These are phyloP conservation scores for Philaethria dido DNA, from an alignment of 2,888 invertebrate species.

Conservation along the genomic window DNA sequence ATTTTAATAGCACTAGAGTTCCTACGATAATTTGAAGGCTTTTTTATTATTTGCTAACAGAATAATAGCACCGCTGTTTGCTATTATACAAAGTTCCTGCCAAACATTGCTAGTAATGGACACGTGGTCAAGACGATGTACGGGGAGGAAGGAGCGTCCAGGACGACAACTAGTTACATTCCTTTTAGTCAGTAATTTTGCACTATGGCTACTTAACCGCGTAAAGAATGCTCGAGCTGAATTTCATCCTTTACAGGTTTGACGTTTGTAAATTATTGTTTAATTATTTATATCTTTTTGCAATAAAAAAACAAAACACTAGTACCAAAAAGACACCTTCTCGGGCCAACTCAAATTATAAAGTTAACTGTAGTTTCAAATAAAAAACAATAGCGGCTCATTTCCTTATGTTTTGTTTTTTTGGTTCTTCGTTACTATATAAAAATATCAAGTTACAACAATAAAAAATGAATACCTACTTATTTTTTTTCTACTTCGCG, in stretches of 20 bases:
- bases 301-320: too few relatives aligned
- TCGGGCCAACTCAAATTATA: too few relatives aligned
- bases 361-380: too few relatives aligned
- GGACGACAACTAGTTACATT: slow-evolving; percentile 89
- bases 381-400: too few relatives aligned
- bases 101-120: slow-evolving; percentile 85
- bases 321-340: too few relatives aligned
- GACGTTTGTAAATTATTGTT: too few relatives aligned
- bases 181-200: slow-evolving; percentile 85
- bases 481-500: too few relatives aligned
- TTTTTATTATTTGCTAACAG: slow-evolving; percentile 48
- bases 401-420: too few relatives aligned
- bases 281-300: too few relatives aligned
- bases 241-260: slow-evolving; percentile 86
- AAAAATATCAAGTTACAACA: too few relatives aligned
- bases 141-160: slow-evolving; percentile 76
- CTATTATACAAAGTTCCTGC: slow-evolving; percentile 85
- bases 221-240: slow-evolving; percentile 87
- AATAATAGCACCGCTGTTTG: slow-evolving; percentile 76
- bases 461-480: too few relatives aligned
- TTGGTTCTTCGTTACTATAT: too few relatives aligned
- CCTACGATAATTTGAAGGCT: not conserved
- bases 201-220: slow-evolving; percentile 87
- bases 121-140: slow-evolving; percentile 84
- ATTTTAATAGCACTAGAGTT: not conserved